A percentile compares a stretch with the other conserved stretches of the same genome.
phyloP scores from a whole-genome alignment of 2,113 vertebrate genomes.

The Vidua macroura region DNA sequence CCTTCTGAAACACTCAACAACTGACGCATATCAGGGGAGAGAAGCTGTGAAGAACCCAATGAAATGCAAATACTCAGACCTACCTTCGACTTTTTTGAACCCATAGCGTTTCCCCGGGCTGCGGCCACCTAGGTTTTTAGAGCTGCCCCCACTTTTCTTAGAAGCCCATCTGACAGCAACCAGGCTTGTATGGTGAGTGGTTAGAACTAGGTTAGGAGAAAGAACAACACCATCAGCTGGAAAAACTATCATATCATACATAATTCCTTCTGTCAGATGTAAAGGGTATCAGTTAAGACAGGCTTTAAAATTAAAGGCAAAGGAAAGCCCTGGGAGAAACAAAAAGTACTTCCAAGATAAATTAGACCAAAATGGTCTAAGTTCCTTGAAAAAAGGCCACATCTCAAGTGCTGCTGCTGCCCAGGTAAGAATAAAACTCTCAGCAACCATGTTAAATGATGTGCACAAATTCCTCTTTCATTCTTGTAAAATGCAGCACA shows the following conservation, averaged over 20 bases:
- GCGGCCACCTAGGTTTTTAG: constrained; percentile 87
- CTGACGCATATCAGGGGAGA: accelerated
- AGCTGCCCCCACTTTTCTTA: constrained; percentile 86
- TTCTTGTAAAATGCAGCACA: neutral
- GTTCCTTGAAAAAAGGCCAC: neutral
- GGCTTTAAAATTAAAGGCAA: neutral
- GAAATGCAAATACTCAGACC: neutral
- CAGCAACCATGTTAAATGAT: neutral
- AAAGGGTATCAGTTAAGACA: neutral
- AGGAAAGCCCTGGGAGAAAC: neutral
- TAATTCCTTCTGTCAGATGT: neutral
- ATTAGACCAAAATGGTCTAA: neutral
- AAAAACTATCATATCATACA: neutral
- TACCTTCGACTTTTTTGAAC: constrained; percentile 88
- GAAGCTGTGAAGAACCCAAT: neutral
- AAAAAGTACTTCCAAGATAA: neutral
- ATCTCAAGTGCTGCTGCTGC: neutral
- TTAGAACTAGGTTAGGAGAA: constrained; percentile 26
- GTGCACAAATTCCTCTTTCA: neutral
- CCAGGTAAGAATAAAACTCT: neutral
- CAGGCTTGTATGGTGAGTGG: constrained; percentile 28
- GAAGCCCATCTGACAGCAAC: constrained; percentile 81
- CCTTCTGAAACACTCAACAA: neutral
- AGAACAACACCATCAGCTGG: neutral
- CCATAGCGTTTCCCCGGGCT: constrained; percentile 85